These are phyloP conservation scores for Okapia johnstoni DNA, from an alignment of 2,113 vertebrate species.

Conservation along the genomic window DNA sequence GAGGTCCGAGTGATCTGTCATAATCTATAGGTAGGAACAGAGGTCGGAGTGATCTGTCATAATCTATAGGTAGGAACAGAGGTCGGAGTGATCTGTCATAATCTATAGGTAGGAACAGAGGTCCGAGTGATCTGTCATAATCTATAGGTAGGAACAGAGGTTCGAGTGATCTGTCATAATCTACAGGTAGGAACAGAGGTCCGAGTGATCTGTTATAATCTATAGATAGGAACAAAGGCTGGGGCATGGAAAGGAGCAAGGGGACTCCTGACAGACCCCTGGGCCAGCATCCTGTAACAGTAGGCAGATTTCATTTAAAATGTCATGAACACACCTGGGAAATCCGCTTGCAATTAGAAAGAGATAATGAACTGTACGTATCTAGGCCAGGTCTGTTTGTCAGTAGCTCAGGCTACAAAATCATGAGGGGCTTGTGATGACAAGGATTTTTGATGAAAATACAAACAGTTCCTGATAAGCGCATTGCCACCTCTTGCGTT, in stretches of 20 bases:
- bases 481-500: neutral
- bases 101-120: too few relatives aligned
- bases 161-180: too few relatives aligned
- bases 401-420: slow-evolving; percentile 65
- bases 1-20: neutral
- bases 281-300: slow-evolving; percentile 68
- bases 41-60: too few relatives aligned
- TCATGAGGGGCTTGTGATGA: slow-evolving; percentile 54
- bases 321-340: slow-evolving; percentile 88
- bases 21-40: too few relatives aligned
- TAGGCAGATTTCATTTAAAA: slow-evolving; percentile 79
- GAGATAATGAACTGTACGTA: slow-evolving; percentile 87
- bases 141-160: too few relatives aligned
- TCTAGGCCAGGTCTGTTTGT: slow-evolving; percentile 83
- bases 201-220: slow-evolving; percentile 72
- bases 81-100: too few relatives aligned
- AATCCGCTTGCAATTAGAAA: slow-evolving; percentile 90
- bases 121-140: too few relatives aligned
- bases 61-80: too few relatives aligned
- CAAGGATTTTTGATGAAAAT: neutral
- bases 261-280: slow-evolving; percentile 69
- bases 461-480: neutral
- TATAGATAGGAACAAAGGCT: slow-evolving; percentile 80
- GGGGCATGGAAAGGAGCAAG: slow-evolving; percentile 82
- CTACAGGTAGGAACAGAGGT: neutral